Evolutionary conservation across 2,888 invertebrate genomes (phyloP).

Genomic region (Homarus gammarus): DNA sequence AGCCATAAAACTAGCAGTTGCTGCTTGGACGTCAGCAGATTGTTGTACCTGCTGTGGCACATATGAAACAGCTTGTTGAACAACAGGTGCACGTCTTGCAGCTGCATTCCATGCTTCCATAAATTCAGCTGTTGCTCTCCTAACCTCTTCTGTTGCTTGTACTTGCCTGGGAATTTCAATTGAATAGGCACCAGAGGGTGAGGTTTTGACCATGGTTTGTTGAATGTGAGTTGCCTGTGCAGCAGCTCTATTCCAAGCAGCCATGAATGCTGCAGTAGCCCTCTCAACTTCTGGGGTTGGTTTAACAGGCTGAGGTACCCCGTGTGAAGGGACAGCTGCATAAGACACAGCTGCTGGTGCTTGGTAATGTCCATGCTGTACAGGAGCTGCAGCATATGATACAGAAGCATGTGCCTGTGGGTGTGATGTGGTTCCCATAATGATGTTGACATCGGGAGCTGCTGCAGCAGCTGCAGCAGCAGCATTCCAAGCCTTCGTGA

Average conservation of each 20-base stretch:
- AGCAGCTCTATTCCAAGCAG: constrained; percentile 63
- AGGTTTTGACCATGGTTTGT: constrained; percentile 1
- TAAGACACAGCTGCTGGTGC: constrained; percentile 21
- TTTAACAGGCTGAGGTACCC: constrained; percentile 25
- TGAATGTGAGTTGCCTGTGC: constrained; percentile 37
- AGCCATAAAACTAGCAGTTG: constrained; percentile 56
- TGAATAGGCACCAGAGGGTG: constrained; percentile 31
- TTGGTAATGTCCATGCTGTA: not conserved
- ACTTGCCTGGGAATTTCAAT: constrained; percentile 43
- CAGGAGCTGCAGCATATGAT: constrained; percentile 9
- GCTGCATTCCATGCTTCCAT: constrained; percentile 62
- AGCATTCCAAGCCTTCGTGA: constrained; percentile 62
- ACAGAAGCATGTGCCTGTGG: not conserved
- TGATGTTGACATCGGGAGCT: constrained; percentile 68
- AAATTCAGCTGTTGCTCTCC: constrained; percentile 51
- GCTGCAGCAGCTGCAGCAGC: constrained; percentile 58
- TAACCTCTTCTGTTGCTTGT: constrained; percentile 51
- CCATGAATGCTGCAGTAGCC: constrained; percentile 61
- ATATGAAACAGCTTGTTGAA: constrained; percentile 29
- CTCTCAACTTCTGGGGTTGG: constrained; percentile 52
- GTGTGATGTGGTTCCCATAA: constrained; percentile 51
- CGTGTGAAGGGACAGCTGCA: constrained; percentile 18
- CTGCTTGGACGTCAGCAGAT: constrained; percentile 36
- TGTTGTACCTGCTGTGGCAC: constrained; percentile 31
- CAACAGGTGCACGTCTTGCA: constrained; percentile 48